Base-by-base conservation (phyloP, 2,113 vertebrate genomes). In the Arizona elegans region DNA sequence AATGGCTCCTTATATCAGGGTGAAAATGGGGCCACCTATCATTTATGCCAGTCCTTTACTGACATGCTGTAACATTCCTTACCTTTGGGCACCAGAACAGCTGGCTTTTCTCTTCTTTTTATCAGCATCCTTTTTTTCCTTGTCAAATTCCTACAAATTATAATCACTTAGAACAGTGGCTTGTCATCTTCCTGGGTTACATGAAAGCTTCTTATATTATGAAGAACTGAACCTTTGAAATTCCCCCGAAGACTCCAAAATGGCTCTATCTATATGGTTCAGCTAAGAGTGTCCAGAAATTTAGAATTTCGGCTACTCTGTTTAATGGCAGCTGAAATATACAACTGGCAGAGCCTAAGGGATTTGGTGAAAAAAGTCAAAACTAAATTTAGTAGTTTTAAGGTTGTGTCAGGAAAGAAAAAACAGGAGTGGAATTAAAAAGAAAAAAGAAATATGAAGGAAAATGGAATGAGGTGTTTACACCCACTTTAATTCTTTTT, bases 21-120 rank as follows among this genome's bases (percentile, higher is more conserved):
- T 93, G 92, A 90, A 92, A 93, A 75, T 62, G 59, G 93, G 94
- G 93, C 91, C 95, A 95, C 15, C 95, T 96, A 59, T 91, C 90
- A 50, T 26, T 86, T 55, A 62, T 12, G 29, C 62, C 53, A 75
- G 3, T 85, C 29, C 23, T 47, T 94, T 15, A n/a, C 43, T 58
- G 10, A 52, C 13, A 53, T 55, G 59, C 38, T 88, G 24, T 29
- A 29, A 90, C 90, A 93, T 86, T 29, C 9, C 53, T 23, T 15
- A 56, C 19, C 2, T 91, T 91, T 87, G n/a, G 43, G 33, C 59
- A 88, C 47, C 43, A 85, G 52, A 12, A 10, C 65, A 56, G 21
- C 55, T 3, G 15, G 7, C 15, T 62, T 43, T 13, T 13, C 24
- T 8, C 3, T 43, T 53, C 9, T 13, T 88, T 10, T 0, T 33